Evolutionary conservation across 2,888 invertebrate species (phyloP), one percentile per base, ranked within the genome.

Genomic region (Drosophila phalerata): DNA sequence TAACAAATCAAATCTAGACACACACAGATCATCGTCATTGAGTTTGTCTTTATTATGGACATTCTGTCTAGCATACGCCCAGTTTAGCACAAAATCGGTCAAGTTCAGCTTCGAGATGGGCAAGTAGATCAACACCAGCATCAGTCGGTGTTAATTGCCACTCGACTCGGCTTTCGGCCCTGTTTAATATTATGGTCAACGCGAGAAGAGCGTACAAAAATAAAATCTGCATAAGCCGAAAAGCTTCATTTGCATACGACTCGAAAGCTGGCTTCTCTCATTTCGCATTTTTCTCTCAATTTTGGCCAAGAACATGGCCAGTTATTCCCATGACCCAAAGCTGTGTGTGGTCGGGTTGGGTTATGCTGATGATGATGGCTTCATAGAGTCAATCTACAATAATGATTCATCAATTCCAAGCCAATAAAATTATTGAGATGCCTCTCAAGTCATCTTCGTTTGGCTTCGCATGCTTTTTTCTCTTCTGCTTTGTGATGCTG

Each of bases 371-470:
- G 48, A 11, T 67, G 85, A 82, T 68, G 85, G 62, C 88, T 88
- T 69, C 45, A 82, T 88, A 57, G 52, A 48, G 62, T 55, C 55
- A 81, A 66, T 77, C 58, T 63, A 38, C 22, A 34, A 15, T 28
- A 49, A 48, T 84, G 84, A 84, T 76, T 84, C 84, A 84, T 88
- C 89, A 89, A 55, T 85, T 75, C 32, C 56, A 15, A 52, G 70
- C 67, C 65, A 79, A 79, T 77, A 49, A 48, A 49, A 55, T 56
- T 62, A 61, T 68, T 68, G 47, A 68, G 81, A 60, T 73, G 69
- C 65, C 62, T 68, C 63, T 68, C 40, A 55, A 58, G 60, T 62
- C 25, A 65, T 58, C 60, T 52, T 38, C 49, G 38, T 34, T 49
- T 73, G 19, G 55, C 64, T 47, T 32, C 32, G 25, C 51, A 57